Base-by-base conservation (phyloP, 1,140 invertebrate genomes). In the Panagrolaimus sp. region DNA sequence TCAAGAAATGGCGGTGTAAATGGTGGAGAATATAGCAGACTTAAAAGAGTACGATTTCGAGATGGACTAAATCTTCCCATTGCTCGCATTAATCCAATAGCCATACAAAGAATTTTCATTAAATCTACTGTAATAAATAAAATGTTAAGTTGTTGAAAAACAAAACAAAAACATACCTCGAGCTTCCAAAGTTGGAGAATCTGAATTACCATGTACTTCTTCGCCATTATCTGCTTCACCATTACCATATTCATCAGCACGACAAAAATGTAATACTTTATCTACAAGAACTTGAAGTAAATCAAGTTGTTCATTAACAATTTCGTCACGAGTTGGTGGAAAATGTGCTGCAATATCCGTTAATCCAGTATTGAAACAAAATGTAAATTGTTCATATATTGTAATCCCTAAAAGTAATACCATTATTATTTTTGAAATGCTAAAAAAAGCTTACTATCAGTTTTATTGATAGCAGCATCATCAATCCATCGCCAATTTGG, bases 371-470 rank as follows among this genome's bases (percentile, higher is more conserved):
- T 81, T 83, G 51, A 83, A 80, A 47, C 79, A 79, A 51, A 83
- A 83, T 5, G 72, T 68, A 51, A 83, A 83, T 53, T 78, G 74
- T 68, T 83, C 81, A 63, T 83, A 77, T 43, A 80, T 80, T 9
- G 81, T 72, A n/a, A 83, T 70, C 70, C 70, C 81, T 82, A n/a
- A n/a, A n/a, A n/a, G 51, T 62, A 78, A 73, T 13, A 27, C 20
- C 9, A 67, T 57, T 13, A 68, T 31, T 57, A 14, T 20, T 7
- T 13, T 38, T 69, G 16, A 70, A 70, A n/a, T n/a, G n/a, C n/a
- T n/a, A n/a, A n/a, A n/a, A n/a, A 48, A 13, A 62, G 64, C 70
- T 13, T 44, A 80, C 73, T 74, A 46, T 83, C 79, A n/a, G 63
- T 65, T 72, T 81, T 81, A 42, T 71, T 76, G 16, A 70, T 38